Evolutionary conservation across 2,797 vertebrate genomes (phyloP).

Genomic region (Phrynocephalus guinanensis): DNA sequence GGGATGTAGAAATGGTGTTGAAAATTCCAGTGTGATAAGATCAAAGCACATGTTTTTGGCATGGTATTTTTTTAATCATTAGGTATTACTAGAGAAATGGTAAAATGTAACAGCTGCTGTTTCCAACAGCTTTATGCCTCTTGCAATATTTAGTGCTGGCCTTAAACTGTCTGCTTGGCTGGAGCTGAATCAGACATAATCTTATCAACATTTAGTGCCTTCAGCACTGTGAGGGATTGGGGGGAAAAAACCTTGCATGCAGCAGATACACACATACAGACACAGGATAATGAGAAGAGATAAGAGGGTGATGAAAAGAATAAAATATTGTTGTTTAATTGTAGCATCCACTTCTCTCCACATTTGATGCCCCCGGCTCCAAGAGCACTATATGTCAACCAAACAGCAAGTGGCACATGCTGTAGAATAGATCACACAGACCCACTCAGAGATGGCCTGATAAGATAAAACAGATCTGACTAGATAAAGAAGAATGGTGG

Average conservation of each 20-base stretch:
- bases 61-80: background rate
- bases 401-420: background rate
- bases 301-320: background rate
- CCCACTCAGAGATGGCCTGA: background rate
- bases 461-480: constrained; percentile 23
- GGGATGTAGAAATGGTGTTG: background rate
- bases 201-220: background rate
- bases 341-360: background rate
- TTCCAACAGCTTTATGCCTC: background rate
- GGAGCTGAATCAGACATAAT: background rate
- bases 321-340: constrained; percentile 47
- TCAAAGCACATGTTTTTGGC: background rate
- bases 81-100: background rate
- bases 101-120: background rate
- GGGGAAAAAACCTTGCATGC: background rate
- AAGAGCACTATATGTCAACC: background rate
- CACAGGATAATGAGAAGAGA: background rate
- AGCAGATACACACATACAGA: background rate
- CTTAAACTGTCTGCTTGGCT: constrained; percentile 1
- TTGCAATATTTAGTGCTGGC: background rate
- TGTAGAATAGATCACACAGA: background rate
- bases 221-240: background rate
- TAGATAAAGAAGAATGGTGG: background rate
- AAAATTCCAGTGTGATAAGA: background rate
- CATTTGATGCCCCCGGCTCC: background rate